These are phyloP conservation scores for Sinohyriopsis cumingii DNA, from an alignment of 2,888 invertebrate genomes.

Conservation along the genomic window DNA sequence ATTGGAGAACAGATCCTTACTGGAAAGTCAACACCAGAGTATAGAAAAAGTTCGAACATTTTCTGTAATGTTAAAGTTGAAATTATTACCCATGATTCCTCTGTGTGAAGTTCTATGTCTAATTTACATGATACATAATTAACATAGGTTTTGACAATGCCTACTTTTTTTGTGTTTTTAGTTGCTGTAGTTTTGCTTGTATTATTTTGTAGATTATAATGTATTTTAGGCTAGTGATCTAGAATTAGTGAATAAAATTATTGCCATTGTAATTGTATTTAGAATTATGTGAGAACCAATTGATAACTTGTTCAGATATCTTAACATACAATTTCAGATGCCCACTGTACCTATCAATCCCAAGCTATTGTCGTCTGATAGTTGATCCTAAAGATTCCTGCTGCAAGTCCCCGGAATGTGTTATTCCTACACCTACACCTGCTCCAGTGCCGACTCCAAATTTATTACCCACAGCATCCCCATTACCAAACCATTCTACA, in stretches of 20 bases:
- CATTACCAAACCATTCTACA: constrained; percentile 9
- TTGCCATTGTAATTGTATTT: background rate
- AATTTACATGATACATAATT: too few relatives aligned
- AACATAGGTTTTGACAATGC: too few relatives aligned
- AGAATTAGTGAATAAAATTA: background rate
- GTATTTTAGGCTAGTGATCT: background rate
- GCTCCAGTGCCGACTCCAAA: constrained; percentile 15
- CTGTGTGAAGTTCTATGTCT: too few relatives aligned
- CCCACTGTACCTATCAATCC: constrained; percentile 47
- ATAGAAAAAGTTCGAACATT: too few relatives aligned
- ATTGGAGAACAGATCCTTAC: too few relatives aligned
- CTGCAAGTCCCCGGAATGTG: constrained; percentile 50
- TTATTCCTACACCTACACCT: constrained; percentile 30
- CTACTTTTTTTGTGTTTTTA: too few relatives aligned
- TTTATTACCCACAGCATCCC: constrained; percentile 13
- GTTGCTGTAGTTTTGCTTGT: background rate
- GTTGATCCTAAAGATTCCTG: constrained; percentile 54
- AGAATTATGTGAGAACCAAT: background rate
- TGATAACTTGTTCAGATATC: background rate
- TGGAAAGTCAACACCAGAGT: too few relatives aligned
- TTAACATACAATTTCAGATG: constrained; percentile 38
- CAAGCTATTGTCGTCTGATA: constrained; percentile 52
- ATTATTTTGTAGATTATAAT: background rate
- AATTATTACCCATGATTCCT: too few relatives aligned
- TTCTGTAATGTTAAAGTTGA: too few relatives aligned